Conservation (phyloP, 2,113 vertebrate species). For the Synodontis membranacea region DNA sequence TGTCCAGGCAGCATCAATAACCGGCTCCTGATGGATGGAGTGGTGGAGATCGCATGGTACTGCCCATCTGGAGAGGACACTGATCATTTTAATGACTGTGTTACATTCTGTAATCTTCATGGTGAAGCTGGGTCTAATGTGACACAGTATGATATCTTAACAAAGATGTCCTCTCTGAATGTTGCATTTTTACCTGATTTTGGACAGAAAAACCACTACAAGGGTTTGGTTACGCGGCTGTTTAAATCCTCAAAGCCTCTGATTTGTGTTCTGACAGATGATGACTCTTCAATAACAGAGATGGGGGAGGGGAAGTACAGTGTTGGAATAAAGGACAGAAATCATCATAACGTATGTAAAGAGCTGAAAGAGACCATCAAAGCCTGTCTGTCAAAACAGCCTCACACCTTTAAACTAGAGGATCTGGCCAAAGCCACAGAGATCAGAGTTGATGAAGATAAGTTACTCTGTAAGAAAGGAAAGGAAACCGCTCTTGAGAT, state of each 20-base stretch:
- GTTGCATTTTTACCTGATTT: background rate
- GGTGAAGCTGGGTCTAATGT: background rate
- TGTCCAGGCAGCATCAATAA: conserved; percentile 66
- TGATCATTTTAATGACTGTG: conserved; percentile 68
- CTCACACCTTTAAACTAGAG: background rate
- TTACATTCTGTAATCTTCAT: conserved; percentile 69
- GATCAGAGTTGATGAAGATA: conserved; percentile 6
- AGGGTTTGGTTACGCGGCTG: too few species aligned
- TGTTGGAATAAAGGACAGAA: background rate
- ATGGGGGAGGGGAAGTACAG: background rate
- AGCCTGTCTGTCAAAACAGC: background rate
- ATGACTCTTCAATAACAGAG: too few species aligned
- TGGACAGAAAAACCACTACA: too few species aligned
- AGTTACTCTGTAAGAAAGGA: background rate
- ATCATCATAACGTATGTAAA: background rate
- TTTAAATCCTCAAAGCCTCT: too few species aligned
- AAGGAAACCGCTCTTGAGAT: background rate
- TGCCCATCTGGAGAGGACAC: conserved; percentile 64
- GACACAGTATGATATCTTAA: conserved; percentile 1
- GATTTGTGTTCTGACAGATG: too few species aligned
- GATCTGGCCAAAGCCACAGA: background rate
- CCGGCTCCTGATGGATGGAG: conserved; percentile 66
- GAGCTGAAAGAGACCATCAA: conserved; percentile 39
- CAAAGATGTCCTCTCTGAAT: conserved; percentile 54
- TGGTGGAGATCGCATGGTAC: conserved; percentile 80